Percentiles rank a stretch among this genome's conserved stretches.
Conservation (phyloP, 2,888 invertebrate genomes). For the Lasius fuliginosus region DNA sequence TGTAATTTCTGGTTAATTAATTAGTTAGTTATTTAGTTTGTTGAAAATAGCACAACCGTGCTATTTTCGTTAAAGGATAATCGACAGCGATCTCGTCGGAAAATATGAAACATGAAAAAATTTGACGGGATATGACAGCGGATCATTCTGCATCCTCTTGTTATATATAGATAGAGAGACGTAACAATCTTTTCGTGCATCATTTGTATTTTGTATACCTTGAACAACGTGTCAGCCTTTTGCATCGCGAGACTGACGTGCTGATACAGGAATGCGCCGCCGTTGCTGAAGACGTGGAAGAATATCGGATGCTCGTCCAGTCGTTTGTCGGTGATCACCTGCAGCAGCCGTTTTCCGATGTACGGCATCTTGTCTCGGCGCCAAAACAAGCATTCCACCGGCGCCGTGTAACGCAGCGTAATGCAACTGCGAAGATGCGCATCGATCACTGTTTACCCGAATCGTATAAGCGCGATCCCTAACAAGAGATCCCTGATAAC, state of each 20-base stretch:
- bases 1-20: too few relatives aligned
- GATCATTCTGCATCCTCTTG: not conserved
- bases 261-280: slow-evolving; percentile 91
- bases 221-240: slow-evolving; percentile 87
- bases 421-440: slow-evolving; percentile 88
- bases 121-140: not conserved
- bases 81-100: not conserved
- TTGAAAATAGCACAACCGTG: not conserved
- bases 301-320: slow-evolving; percentile 91
- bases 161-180: too few relatives aligned
- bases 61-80: not conserved
- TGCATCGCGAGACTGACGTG: slow-evolving; percentile 89
- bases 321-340: slow-evolving; percentile 90
- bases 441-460: not conserved
- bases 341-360: slow-evolving; percentile 89
- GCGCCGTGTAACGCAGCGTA: slow-evolving; percentile 91
- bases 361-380: slow-evolving; percentile 88
- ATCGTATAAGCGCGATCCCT: too few relatives aligned
- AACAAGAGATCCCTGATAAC: not conserved
- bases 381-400: slow-evolving; percentile 90
- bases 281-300: slow-evolving; percentile 92
- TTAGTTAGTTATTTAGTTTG: not conserved
- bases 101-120: not conserved
- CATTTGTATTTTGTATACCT: slow-evolving; percentile 83
- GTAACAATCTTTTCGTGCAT: not conserved